Conservation (phyloP, 2,113 vertebrate species). For the Tachysurus fulvidraco region DNA sequence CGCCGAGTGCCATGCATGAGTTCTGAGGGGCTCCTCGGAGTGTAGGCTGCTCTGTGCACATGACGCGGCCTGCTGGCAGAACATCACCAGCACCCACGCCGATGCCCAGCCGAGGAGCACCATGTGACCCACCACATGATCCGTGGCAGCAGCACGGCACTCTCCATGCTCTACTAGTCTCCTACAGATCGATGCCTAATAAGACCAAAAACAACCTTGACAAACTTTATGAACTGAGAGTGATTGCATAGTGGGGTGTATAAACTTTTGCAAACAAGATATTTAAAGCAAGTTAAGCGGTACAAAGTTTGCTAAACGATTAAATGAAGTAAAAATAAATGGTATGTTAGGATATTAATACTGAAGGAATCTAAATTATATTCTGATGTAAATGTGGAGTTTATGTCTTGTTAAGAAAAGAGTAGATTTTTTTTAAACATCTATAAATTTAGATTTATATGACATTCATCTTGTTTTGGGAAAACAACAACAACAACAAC, state of each 20-base stretch:
- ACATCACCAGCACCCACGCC: conserved; percentile 65
- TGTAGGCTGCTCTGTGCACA: conserved; percentile 62
- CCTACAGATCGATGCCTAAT: neutral
- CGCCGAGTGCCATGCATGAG: conserved; percentile 44
- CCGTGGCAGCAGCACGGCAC: neutral
- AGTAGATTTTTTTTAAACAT: no score
- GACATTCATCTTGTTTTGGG: neutral
- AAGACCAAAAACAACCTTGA: conserved; percentile 35
- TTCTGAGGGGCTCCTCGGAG: conserved; percentile 60
- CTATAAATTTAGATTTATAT: neutral
- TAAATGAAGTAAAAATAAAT: neutral
- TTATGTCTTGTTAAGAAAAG: no score
- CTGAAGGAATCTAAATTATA: neutral
- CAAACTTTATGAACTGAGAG: neutral
- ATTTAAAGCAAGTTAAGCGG: neutral
- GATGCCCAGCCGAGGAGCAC: conserved; percentile 50
- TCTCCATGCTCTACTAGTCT: conserved; percentile 5
- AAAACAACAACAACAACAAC: neutral
- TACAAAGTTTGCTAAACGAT: neutral
- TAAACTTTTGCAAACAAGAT: neutral
- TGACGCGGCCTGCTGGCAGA: conserved; percentile 70
- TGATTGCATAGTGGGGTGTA: neutral
- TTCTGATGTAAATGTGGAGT: neutral
- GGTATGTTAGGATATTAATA: neutral
- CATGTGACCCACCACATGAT: conserved; percentile 32